Conservation (phyloP, 2,797 vertebrate species). For the Propithecus deckenii region DNA sequence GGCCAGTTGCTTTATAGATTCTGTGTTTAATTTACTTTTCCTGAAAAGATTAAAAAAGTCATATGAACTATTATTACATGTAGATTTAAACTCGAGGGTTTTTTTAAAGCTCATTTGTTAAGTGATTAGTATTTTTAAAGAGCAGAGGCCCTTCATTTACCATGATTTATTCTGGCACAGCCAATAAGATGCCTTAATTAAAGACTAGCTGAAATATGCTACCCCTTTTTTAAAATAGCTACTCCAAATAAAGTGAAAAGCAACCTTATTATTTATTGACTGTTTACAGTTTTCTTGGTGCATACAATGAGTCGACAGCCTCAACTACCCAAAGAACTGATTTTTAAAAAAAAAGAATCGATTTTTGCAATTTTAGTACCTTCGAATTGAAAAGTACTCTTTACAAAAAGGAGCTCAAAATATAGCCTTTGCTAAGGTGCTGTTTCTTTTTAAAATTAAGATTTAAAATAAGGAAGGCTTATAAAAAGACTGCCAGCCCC, state of each 20-base stretch:
- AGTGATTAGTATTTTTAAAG: conserved; percentile 36
- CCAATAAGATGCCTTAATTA: conserved; percentile 38
- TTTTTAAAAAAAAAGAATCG: neutral
- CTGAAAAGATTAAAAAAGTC: conserved; percentile 46
- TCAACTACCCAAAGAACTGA: neutral
- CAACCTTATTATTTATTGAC: neutral
- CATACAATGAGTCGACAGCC: neutral
- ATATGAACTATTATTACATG: conserved; percentile 5
- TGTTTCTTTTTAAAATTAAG: conserved; percentile 31
- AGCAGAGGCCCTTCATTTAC: neutral
- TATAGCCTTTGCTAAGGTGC: neutral
- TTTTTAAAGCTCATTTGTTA: conserved; percentile 10
- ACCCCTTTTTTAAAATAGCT: neutral
- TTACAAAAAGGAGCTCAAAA: neutral
- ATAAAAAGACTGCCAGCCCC: neutral
- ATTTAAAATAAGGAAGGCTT: conserved; percentile 4
- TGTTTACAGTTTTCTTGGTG: neutral
- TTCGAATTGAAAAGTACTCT: neutral
- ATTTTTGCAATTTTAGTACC: neutral
- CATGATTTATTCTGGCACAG: neutral
- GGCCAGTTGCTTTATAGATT: conserved; percentile 53
- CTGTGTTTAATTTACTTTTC: conserved; percentile 57
- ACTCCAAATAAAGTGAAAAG: conserved; percentile 13
- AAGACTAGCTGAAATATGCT: conserved; percentile 32
- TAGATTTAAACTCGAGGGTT: neutral